These are phyloP conservation scores for Bellardia pandia DNA, from an alignment of 2,888 invertebrate species.

Conservation along the genomic window DNA sequence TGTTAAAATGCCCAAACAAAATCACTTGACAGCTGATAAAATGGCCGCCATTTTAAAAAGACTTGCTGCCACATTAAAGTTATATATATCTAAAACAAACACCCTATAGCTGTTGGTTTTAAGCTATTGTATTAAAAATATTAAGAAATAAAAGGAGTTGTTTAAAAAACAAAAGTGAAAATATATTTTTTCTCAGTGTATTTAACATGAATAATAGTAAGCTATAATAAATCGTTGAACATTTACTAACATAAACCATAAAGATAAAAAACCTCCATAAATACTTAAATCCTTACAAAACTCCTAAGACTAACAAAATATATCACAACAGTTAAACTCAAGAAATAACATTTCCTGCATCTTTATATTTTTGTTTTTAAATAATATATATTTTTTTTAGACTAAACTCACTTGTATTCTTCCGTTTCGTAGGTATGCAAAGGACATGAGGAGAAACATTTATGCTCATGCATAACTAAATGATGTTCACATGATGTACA, in stretches of 20 bases:
- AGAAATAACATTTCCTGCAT: neutral
- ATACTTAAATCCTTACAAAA: neutral
- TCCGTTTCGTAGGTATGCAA: slow-evolving; percentile 92
- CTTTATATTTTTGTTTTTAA: neutral
- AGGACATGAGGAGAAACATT: slow-evolving; percentile 93
- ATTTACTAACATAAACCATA: neutral
- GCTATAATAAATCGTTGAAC: neutral
- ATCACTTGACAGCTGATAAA: too few relatives aligned
- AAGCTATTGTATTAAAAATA: neutral
- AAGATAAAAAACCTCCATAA: neutral
- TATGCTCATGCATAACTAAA: slow-evolving; percentile 91
- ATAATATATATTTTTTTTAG: neutral
- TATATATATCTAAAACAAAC: too few relatives aligned
- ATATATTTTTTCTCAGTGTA: neutral
- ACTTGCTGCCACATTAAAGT: too few relatives aligned
- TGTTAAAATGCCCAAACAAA: too few relatives aligned
- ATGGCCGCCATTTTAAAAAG: too few relatives aligned
- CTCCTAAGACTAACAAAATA: neutral
- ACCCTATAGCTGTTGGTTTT: neutral
- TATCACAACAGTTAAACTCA: neutral
- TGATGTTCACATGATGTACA: slow-evolving; percentile 96
- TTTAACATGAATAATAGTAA: neutral
- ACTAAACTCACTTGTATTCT: slow-evolving; percentile 88
- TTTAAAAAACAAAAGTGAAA: neutral
- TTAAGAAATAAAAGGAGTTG: neutral